phyloP scores from a whole-genome alignment of 2,797 vertebrate genomes.

The Gallinago nigripennis region DNA sequence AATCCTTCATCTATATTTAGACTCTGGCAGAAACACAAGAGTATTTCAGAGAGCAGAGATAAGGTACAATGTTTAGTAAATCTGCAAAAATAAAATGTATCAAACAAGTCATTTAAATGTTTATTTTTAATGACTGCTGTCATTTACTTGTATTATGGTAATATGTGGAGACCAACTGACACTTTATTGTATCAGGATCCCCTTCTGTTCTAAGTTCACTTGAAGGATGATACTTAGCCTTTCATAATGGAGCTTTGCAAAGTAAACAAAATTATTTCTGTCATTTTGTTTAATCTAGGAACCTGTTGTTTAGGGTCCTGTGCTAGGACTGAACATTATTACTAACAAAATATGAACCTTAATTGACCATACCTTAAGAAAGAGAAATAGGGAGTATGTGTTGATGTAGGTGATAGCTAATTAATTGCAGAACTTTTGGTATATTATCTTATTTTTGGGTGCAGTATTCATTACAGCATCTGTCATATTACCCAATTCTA shows the following conservation, averaged over 20 bases:
- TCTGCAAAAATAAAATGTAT: neutral
- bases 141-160: neutral
- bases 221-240: neutral
- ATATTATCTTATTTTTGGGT: neutral
- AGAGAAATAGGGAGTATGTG: neutral
- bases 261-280: neutral
- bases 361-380: neutral
- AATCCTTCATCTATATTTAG: slow-evolving; percentile 81
- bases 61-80: neutral
- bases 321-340: neutral
- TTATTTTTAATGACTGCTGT: neutral
- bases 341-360: neutral
- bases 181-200: neutral
- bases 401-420: neutral
- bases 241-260: neutral
- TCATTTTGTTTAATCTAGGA: neutral
- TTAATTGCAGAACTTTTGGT: neutral
- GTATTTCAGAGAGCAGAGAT: neutral
- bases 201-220: neutral
- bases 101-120: neutral
- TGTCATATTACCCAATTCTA: neutral
- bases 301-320: neutral
- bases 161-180: neutral
- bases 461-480: neutral
- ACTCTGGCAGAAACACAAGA: slow-evolving; percentile 45